phyloP scores from a whole-genome alignment of 2,113 vertebrate genomes.

The Anarhynchus alexandrinus region DNA sequence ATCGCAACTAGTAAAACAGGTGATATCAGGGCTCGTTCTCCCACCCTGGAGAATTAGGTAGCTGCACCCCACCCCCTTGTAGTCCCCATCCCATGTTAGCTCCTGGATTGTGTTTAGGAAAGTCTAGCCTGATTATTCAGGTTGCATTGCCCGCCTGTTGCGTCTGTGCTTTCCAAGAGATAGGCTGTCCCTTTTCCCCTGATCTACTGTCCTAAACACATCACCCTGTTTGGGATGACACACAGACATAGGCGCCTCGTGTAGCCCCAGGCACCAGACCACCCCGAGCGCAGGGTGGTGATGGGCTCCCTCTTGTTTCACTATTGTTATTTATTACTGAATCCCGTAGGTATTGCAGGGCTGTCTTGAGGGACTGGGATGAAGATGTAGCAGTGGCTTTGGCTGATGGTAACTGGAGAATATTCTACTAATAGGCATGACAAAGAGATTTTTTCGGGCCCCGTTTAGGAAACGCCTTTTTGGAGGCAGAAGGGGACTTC shows the following conservation, averaged over 20 bases:
- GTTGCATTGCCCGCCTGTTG: fast-evolving
- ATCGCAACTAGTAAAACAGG: not conserved
- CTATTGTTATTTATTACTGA: not conserved
- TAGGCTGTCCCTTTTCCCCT: not conserved
- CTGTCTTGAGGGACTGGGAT: fast-evolving
- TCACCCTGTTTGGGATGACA: not conserved
- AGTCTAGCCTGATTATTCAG: not conserved
- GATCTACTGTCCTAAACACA: not conserved
- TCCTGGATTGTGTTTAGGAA: not conserved
- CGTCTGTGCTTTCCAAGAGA: not conserved
- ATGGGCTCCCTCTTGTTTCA: not conserved
- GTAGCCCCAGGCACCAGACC: not conserved
- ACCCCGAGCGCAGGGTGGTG: fast-evolving
- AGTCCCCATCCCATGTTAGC: too few relatives aligned
- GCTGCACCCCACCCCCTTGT: not conserved
- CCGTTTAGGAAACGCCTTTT: not conserved
- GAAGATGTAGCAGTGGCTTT: not conserved
- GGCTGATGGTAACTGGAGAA: not conserved
- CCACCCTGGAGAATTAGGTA: not conserved
- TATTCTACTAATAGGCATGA: not conserved
- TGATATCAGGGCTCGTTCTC: fast-evolving
- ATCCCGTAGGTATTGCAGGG: not conserved
- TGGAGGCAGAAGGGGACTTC: not conserved
- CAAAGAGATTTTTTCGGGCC: not conserved
- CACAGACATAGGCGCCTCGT: not conserved